Percentiles rank a stretch among this genome's conserved stretches.
phyloP scores from a whole-genome alignment of 2,113 vertebrate species.

The Xiphorhynchus elegans region DNA sequence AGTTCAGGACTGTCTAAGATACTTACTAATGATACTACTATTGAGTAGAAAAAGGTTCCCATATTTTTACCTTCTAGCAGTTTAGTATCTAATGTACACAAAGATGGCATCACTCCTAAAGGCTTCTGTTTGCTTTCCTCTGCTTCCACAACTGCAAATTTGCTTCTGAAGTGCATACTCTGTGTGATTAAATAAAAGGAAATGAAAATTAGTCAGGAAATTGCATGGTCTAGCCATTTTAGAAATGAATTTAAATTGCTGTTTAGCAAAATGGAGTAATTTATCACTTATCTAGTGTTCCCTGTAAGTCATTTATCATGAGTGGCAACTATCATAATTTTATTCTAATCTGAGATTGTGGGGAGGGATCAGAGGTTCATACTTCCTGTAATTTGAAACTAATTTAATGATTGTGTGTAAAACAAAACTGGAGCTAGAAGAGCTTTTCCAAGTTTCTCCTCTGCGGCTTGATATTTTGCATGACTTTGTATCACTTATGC shows the following conservation, averaged over 20 bases:
- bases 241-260: conserved; percentile 24
- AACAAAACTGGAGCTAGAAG: neutral
- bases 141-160: neutral
- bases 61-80: neutral
- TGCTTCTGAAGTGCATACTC: neutral
- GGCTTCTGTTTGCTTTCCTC: neutral
- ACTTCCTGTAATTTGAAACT: neutral
- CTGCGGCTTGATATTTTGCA: neutral
- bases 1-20: neutral
- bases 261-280: conserved; percentile 16
- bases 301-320: neutral
- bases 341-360: neutral
- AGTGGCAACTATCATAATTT: neutral
- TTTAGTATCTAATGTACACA: neutral
- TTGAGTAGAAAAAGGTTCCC: neutral
- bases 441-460: neutral
- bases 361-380: neutral
- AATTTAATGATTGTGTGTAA: neutral
- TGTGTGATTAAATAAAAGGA: conserved; percentile 4
- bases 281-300: conserved; percentile 3
- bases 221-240: neutral
- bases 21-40: neutral
- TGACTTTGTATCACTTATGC: neutral
- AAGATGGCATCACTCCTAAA: neutral
- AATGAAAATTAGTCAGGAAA: conserved; percentile 35